These are phyloP conservation scores for Busseola fusca DNA, from an alignment of 2,888 invertebrate genomes.

Conservation along the genomic window DNA sequence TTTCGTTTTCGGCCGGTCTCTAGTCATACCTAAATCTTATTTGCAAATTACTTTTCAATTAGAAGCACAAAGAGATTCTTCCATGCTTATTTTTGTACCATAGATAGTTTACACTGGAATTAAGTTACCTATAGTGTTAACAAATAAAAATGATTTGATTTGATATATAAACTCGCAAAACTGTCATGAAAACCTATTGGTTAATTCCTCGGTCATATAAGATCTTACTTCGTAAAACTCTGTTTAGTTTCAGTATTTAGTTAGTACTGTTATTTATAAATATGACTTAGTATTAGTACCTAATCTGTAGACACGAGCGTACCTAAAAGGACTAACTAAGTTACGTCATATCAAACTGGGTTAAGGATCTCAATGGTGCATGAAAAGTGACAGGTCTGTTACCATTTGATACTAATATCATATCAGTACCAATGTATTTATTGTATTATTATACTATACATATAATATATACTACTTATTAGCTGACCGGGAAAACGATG, in stretches of 20 bases:
- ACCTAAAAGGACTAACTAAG: slow-evolving; percentile 9
- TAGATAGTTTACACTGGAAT: background rate
- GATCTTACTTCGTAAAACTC: slow-evolving; percentile 9
- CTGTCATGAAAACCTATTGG: background rate
- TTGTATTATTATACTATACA: too few species aligned
- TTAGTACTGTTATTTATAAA: slow-evolving; percentile 28
- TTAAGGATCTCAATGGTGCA: slow-evolving; percentile 46
- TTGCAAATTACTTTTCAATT: background rate
- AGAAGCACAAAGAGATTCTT: background rate
- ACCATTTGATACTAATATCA: too few species aligned
- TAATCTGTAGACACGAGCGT: slow-evolving; percentile 25
- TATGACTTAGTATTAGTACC: slow-evolving; percentile 20
- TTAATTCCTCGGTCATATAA: background rate
- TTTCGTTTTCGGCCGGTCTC: too few species aligned
- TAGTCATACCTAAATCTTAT: too few species aligned
- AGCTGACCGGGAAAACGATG: too few species aligned
- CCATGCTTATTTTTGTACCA: background rate
- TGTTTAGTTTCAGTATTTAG: background rate
- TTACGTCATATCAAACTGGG: slow-evolving; percentile 47
- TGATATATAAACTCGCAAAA: background rate
- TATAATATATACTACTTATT: too few species aligned
- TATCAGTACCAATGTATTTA: too few species aligned
- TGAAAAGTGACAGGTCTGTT: slow-evolving; percentile 42
- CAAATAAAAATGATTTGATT: too few species aligned
- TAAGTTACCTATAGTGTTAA: too few species aligned